Conservation (phyloP, 1,140 invertebrate species). For the Stegodyphus mimosarum region DNA sequence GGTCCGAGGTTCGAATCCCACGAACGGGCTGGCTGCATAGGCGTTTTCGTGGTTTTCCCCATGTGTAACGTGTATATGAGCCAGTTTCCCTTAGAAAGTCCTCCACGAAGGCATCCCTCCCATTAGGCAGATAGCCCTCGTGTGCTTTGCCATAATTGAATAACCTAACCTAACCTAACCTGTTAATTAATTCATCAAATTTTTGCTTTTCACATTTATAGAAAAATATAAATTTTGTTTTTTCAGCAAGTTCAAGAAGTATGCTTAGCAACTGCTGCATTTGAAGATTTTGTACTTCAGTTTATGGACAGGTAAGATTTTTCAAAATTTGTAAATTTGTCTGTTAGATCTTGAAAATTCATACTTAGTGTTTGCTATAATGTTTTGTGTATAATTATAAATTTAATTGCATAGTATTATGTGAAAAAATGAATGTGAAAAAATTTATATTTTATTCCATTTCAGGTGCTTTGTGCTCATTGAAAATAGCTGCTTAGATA, state of each 20-base stretch:
- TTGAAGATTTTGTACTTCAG: constrained; percentile 89
- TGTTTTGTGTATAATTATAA: not conserved
- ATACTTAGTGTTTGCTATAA: not conserved
- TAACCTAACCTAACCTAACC: too few relatives aligned
- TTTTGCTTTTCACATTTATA: not conserved
- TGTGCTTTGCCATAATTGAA: too few relatives aligned
- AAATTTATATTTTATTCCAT: constrained; percentile 9
- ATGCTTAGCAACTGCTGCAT: constrained; percentile 82
- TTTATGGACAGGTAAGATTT: constrained; percentile 78
- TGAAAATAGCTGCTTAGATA: constrained; percentile 79
- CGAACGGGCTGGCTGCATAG: too few relatives aligned
- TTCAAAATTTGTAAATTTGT: not conserved
- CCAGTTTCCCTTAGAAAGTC: too few relatives aligned
- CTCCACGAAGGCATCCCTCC: too few relatives aligned
- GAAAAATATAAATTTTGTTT: constrained; percentile 15
- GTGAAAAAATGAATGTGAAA: not conserved
- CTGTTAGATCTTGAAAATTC: not conserved
- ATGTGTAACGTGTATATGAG: too few relatives aligned
- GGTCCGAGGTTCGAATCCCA: too few relatives aligned
- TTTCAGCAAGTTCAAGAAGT: constrained; percentile 77
- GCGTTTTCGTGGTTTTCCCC: too few relatives aligned
- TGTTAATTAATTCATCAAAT: too few relatives aligned
- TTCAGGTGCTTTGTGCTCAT: constrained; percentile 76
- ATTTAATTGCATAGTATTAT: not conserved
- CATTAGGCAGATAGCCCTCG: too few relatives aligned